Conservation (phyloP, 2,113 vertebrate genomes). For the Pitta sordida region DNA sequence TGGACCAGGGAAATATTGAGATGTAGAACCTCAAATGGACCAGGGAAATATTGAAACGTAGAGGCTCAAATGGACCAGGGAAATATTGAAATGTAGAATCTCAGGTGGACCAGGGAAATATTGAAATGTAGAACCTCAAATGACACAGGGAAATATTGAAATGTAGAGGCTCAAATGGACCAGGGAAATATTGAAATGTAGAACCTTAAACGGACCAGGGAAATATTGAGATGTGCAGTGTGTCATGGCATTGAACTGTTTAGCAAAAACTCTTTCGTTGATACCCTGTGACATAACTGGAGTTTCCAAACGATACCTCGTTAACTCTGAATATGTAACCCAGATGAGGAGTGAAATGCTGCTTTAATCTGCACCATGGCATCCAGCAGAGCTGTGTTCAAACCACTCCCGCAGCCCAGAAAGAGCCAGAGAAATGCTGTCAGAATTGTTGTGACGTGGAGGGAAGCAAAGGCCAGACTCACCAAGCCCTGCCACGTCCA, state of each 20-base stretch:
- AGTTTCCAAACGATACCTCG: not conserved
- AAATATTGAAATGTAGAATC: not conserved
- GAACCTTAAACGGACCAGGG: too few relatives aligned
- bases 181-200: not conserved
- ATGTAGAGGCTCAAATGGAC: not conserved
- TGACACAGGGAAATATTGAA: too few relatives aligned
- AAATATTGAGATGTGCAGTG: not conserved
- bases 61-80: not conserved
- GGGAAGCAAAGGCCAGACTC: not conserved
- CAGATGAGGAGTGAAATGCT: not conserved
- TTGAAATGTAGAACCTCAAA: not conserved
- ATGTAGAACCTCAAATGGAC: not conserved
- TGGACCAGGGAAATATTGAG: not conserved
- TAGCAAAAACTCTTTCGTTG: not conserved
- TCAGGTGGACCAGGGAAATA: not conserved
- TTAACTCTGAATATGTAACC: not conserved
- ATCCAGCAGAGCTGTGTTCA: not conserved
- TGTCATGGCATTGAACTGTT: accelerated
- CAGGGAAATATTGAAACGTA: too few relatives aligned
- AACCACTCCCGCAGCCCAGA: not conserved
- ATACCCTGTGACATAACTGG: not conserved
- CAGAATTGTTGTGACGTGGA: not conserved
- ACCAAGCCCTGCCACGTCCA: not conserved
- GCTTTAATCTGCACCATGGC: not conserved
- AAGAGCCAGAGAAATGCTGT: not conserved